These are phyloP conservation scores for Pachypsylla venusta DNA, from an alignment of 1,140 invertebrate genomes.

Conservation along the genomic window DNA sequence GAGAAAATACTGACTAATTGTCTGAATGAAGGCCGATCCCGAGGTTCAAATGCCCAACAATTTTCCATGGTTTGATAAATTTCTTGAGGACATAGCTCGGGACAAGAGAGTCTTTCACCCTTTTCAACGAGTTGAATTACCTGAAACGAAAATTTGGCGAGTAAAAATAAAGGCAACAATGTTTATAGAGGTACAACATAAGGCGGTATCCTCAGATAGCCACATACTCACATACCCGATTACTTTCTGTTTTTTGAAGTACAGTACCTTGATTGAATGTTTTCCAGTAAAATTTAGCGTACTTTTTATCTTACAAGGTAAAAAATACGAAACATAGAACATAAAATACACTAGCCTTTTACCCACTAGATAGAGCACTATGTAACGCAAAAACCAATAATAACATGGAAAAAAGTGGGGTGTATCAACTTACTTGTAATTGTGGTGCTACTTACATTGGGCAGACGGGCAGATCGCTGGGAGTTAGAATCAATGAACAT, in stretches of 20 bases:
- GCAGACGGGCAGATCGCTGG: too few relatives aligned
- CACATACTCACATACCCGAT: not conserved
- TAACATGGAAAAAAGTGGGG: too few relatives aligned
- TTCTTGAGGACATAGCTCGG: slow-evolving; percentile 64
- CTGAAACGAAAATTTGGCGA: slow-evolving; percentile 31
- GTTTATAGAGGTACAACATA: not conserved
- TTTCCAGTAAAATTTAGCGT: not conserved
- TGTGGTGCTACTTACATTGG: too few relatives aligned
- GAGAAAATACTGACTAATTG: slow-evolving; percentile 62
- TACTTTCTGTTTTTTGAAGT: not conserved
- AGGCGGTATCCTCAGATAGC: not conserved
- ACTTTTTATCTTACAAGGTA: not conserved
- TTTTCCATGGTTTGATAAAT: slow-evolving; percentile 75
- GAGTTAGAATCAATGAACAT: too few relatives aligned
- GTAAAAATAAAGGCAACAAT: not conserved
- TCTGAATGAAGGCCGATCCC: slow-evolving; percentile 63
- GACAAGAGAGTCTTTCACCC: slow-evolving; percentile 56
- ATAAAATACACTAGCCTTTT: too few relatives aligned
- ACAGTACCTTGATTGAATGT: not conserved
- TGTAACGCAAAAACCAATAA: too few relatives aligned
- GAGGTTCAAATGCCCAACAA: slow-evolving; percentile 74
- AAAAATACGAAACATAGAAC: not conserved
- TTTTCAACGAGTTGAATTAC: slow-evolving; percentile 65
- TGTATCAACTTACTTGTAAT: too few relatives aligned
- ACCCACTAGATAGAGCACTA: too few relatives aligned